Base-by-base conservation (phyloP, 2,113 vertebrate species). In the Macrotis lagotis region DNA sequence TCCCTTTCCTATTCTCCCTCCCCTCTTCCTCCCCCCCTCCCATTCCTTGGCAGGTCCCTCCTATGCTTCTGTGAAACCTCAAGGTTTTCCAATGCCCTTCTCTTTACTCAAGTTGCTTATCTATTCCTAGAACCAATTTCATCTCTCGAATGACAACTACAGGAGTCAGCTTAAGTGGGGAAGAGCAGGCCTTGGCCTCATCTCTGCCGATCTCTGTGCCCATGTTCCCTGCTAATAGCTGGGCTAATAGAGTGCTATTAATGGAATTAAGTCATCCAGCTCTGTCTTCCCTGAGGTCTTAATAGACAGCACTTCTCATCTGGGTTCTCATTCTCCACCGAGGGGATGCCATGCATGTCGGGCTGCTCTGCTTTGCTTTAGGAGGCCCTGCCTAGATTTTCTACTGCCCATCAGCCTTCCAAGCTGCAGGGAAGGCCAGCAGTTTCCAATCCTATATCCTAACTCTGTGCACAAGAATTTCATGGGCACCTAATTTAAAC, bases 221-320 rank as follows among this genome's bases (percentile, higher is more conserved):
- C 97, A 96, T 96, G 94, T 97, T 96, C 96, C 97, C 93, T 97
- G 97, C 96, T 97, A 98, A 97, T 97, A 97, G 97, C 96, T 96
- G 91, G 96, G 97, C 97, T 97, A 97, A 98, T 96, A 98, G 97
- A 97, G 97, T 97, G 97, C 97, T 97, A 97, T 98, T 97, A 97
- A 98, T 97, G 97, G 97, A 97, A 97, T 98, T 97, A 97, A 97
- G 97, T 97, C 96, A 97, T 97, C 96, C 94, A 96, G 97, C 94
- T 92, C 95, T 90, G 95, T 97, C 96, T 97, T 97, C 97, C 97
- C 97, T 96, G 96, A 97, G 97, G 97, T 98, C 97, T 97, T 97
- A 96, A 96, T 96, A 97, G 97, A 97, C 96, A 97, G 97, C 97
- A 96, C 96, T 97, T 95, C 96, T 96, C 97, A 97, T 98, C 95